phyloP scores from a whole-genome alignment of 2,797 vertebrate genomes.

The Sebastes ruberrimus region DNA sequence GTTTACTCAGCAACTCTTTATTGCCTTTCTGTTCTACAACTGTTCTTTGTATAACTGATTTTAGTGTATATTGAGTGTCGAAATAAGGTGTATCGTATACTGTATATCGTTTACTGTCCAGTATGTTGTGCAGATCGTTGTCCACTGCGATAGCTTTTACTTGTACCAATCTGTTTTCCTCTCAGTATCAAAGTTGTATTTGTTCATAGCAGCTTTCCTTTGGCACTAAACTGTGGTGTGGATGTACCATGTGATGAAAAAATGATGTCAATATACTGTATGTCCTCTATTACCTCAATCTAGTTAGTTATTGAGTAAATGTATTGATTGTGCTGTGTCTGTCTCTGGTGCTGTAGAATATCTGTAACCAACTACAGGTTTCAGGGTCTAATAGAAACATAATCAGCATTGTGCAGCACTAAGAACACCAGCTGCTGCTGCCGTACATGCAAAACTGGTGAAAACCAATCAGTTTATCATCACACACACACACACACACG shows the following conservation, averaged over 20 bases:
- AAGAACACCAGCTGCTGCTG: not conserved
- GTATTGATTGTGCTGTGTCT: not conserved
- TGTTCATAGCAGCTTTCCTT: not conserved
- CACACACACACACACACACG: not conserved
- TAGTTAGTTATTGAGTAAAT: not conserved
- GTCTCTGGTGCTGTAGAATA: not conserved
- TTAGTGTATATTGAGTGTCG: too few relatives aligned
- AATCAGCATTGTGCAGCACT: not conserved
- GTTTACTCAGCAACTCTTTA: not conserved
- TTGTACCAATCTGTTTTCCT: not conserved
- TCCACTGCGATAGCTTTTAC: not conserved
- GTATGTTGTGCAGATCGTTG: too few relatives aligned
- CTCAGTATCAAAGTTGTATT: not conserved
- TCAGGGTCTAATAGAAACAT: not conserved
- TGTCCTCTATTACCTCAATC: not conserved
- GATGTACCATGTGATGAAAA: not conserved
- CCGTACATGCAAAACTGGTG: not conserved
- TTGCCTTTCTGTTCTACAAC: not conserved
- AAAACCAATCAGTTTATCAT: not conserved
- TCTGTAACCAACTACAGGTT: not conserved
- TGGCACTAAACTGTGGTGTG: not conserved
- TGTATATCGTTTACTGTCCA: too few relatives aligned
- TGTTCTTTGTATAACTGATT: not conserved
- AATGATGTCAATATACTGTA: not conserved
- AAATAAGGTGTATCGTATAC: not conserved